These are phyloP conservation scores for Etheostoma spectabile DNA, from an alignment of 2,113 vertebrate genomes.

Conservation along the genomic window DNA sequence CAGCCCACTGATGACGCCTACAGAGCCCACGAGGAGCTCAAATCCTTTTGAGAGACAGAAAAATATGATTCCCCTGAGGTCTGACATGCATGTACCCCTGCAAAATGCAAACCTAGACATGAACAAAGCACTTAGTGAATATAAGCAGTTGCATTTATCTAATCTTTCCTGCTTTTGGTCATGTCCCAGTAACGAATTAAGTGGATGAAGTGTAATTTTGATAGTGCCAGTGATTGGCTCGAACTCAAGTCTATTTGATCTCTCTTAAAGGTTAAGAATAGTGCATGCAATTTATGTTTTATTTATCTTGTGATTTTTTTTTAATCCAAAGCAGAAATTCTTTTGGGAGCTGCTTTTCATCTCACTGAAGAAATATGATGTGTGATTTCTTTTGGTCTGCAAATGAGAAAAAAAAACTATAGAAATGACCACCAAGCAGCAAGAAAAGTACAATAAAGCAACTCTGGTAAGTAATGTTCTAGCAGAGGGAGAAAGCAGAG, in stretches of 20 bases:
- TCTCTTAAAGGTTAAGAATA: conserved; percentile 48
- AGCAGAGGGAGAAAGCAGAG: conserved; percentile 16
- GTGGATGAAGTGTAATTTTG: conserved; percentile 41
- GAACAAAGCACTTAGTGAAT: conserved; percentile 65
- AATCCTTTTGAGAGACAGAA: conserved; percentile 28
- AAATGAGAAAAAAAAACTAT: conserved; percentile 12
- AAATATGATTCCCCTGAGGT: conserved; percentile 26
- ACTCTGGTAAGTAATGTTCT: conserved; percentile 21
- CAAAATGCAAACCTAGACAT: conserved; percentile 19
- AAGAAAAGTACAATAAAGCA: conserved; percentile 33
- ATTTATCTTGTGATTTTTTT: conserved; percentile 40
- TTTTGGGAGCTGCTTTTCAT: conserved; percentile 29
- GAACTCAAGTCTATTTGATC: conserved; percentile 38
- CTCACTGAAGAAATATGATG: conserved; percentile 8
- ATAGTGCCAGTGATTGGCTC: conserved; percentile 42
- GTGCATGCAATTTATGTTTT: conserved; percentile 38
- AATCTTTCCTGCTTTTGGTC: conserved; percentile 50
- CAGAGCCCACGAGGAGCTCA: conserved; percentile 24
- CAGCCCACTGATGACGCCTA: conserved; percentile 19
- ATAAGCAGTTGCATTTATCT: conserved; percentile 47
- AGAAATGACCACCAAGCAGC: conserved; percentile 23
- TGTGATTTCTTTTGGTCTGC: not conserved
- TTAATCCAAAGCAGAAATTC: not conserved
- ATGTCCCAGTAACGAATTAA: conserved; percentile 58
- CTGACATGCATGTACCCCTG: not conserved